Percentiles rank a stretch among this genome's conserved stretches.
phyloP scores from a whole-genome alignment of 1,140 invertebrate genomes.

The Formica selysi region DNA sequence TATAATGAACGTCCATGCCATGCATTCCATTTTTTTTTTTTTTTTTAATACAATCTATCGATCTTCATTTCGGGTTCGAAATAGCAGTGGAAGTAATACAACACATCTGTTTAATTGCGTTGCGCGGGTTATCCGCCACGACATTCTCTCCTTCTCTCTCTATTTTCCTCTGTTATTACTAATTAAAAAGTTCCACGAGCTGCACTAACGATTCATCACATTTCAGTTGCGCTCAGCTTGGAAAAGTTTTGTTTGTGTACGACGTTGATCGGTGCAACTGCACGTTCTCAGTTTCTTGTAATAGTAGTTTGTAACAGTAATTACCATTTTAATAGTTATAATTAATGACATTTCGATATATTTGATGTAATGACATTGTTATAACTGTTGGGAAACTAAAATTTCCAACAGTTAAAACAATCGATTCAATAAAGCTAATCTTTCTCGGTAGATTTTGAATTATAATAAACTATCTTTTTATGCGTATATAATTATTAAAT shows the following conservation, averaged over 20 bases:
- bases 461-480: neutral
- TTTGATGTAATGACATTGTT: neutral
- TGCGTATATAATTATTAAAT: neutral
- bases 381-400: neutral
- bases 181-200: slow-evolving; percentile 47
- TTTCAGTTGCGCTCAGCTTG: neutral
- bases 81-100: neutral
- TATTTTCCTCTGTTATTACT: slow-evolving; percentile 11
- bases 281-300: slow-evolving; percentile 4
- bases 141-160: slow-evolving; percentile 11
- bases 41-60: slow-evolving; percentile 29
- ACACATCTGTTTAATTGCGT: neutral
- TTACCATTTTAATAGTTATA: neutral
- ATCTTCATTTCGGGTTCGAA: slow-evolving; percentile 33
- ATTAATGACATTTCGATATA: neutral
- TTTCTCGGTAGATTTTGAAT: neutral
- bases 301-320: neutral
- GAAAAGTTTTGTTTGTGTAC: slow-evolving; percentile 21
- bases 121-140: neutral
- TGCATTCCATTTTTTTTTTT: slow-evolving; percentile 12
- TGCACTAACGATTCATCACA: slow-evolving; percentile 13
- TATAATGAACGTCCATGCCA: neutral
- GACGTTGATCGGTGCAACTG: neutral
- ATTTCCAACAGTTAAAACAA: neutral
- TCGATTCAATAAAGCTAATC: neutral